Evolutionary conservation across 2,797 vertebrate species (phyloP), one percentile per base, ranked within the genome.

Genomic region (Atherinosoma microstoma): DNA sequence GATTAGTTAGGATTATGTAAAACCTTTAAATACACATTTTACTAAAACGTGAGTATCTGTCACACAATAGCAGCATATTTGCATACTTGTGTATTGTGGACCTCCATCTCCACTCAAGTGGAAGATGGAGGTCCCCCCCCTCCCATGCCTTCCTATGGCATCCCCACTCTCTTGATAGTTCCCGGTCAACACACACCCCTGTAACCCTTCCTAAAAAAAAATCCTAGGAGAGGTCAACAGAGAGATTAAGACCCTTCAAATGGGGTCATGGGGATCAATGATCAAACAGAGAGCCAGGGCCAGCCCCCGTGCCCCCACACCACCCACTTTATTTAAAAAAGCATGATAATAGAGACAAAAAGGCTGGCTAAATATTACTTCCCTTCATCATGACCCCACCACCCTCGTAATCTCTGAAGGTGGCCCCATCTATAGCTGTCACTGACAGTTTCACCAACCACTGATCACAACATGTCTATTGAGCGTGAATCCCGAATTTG

Each of bases 191-290:
- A 84, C 87, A 73, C 76, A 91, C 68, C 82, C 73, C 84, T 84
- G 80, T 83, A 79, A 86, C 68, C 87, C 70, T 81, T 80, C 93
- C 92, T 94, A 90, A 94, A 94, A 94, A 93, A 94, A 94, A 92
- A 94, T 89, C 93, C 93, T 90, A 88, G 93, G 94, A 92, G 94
- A 96, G 96, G 96, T 96, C 95, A 97, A 96, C 95, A 92, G 93
- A 95, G 94, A 95, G 93, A 94, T 93, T 94, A 92, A 95, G 94
- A 95, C 53, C 91, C 89, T 93, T 92, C 90, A 94, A 93, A 93
- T 51, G 89, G 94, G 96, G 96, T 97, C 97, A 96, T 89, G 92
- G 94, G 96, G 96, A 96, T 97, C 96, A 97, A 94, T 94, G 96
- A 98, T 97, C 96, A 98, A 97, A 98, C 95, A 95, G 87, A 82